Base-by-base conservation (phyloP, 1,140 invertebrate genomes). In the Epicauta chinensis region DNA sequence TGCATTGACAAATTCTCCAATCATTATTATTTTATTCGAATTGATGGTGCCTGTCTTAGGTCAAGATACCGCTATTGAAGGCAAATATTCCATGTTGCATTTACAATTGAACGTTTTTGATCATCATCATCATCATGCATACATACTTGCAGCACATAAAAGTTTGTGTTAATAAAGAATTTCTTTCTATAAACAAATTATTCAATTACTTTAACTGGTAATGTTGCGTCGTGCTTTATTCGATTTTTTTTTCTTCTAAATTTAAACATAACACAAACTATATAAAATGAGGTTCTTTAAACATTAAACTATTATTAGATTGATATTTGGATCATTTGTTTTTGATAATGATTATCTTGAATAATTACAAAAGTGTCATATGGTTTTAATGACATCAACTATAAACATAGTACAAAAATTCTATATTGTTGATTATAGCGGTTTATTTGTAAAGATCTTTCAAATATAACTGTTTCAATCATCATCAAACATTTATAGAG, bases 51-150 rank as follows among this genome's bases (percentile, higher is more conserved):
- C 43, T 36, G 43, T 46, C 43, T 46, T 46, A 36, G 43, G 43
- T 46, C 43, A 46, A 46, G 43, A 16, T 46, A 46, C 43, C 43
- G 43, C 31, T 46, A 46, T 16, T 14, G 16, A 36, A 31, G 35
- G 31, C 43, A 32, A 46, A 35, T 15, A 46, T 15, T 46, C 14
- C 32, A 35, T 36, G 29, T 46, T 16, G 31, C 17, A 46, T 35
- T 31, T 36, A 35, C 15, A 29, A 29, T 44, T 31, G 41, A 23
- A 30, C n/a, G n/a, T 23, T 23, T 23, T 7, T 23, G 23, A 31
- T 31, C 30, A 44, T 14, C 30, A 12, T 12, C 40, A 42, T 29
- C 17, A 42, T 29, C 30, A 42, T 29, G 10, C 16, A 29, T 12
- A 42, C 40, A 42, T 42, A 29, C 17, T 29, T 11, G 40, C 16